Evolutionary conservation across 2,797 vertebrate species (phyloP).

Genomic region (Presbytis comata): DNA sequence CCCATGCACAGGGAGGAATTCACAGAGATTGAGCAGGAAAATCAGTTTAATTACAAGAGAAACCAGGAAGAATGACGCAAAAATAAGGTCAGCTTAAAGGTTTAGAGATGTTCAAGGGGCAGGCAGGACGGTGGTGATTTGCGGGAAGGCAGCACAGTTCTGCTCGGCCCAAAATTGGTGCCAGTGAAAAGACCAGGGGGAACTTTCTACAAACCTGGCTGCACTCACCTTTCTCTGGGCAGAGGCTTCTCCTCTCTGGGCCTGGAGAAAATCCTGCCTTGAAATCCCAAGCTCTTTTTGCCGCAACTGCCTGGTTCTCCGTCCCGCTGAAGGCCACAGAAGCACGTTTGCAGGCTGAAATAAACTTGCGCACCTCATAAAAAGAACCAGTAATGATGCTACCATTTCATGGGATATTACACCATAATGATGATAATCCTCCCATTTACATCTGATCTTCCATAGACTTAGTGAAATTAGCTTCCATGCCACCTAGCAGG

Average conservation of each 20-base stretch:
- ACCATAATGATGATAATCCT: slow-evolving; percentile 98
- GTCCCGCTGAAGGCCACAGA: slow-evolving; percentile 82
- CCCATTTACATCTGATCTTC: slow-evolving; percentile 97
- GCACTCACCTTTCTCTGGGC: slow-evolving; percentile 58
- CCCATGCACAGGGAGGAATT: slow-evolving; percentile 78
- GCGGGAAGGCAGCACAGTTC: not conserved
- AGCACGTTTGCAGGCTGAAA: slow-evolving; percentile 85
- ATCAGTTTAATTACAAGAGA: slow-evolving; percentile 86
- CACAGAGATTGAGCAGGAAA: slow-evolving; percentile 84
- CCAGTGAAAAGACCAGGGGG: not conserved
- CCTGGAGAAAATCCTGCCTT: slow-evolving; percentile 60
- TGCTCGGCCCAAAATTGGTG: not conserved
- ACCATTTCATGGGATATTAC: slow-evolving; percentile 99
- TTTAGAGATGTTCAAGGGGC: slow-evolving; percentile 42
- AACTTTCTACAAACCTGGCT: slow-evolving; percentile 56
- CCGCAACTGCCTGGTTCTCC: slow-evolving; percentile 68
- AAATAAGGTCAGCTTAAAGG: slow-evolving; percentile 82
- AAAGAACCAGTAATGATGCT: slow-evolving; percentile 95
- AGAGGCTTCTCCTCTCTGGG: slow-evolving; percentile 68
- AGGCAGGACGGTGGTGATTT: slow-evolving; percentile 45
- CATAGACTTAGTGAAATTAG: slow-evolving; percentile 93
- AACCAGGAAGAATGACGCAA: slow-evolving; percentile 83
- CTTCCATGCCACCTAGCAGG: slow-evolving; percentile 93
- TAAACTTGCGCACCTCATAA: slow-evolving; percentile 93
- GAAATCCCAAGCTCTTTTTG: slow-evolving; percentile 70